Evolutionary conservation across 2,888 invertebrate species (phyloP).

Genomic region (Tachina fera): DNA sequence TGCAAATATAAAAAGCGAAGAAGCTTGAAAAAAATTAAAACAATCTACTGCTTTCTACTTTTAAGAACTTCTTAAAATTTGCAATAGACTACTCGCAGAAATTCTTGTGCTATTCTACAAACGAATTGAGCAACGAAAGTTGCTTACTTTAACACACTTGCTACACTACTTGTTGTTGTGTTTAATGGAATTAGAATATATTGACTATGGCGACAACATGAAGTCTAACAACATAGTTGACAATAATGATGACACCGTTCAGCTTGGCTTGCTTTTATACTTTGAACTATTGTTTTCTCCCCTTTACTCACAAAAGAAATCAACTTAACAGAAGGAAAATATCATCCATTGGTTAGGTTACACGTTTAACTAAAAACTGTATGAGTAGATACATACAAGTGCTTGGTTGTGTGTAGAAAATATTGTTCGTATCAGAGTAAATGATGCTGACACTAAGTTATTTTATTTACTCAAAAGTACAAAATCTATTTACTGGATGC

Average conservation of each 20-base stretch:
- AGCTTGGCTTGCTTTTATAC: conserved; percentile 60
- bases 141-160: not conserved
- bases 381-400: not conserved
- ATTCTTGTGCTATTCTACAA: not conserved
- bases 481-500: conserved; percentile 29
- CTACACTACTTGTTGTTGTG: conserved; percentile 55
- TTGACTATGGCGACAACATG: conserved; percentile 68
- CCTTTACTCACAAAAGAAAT: conserved; percentile 6
- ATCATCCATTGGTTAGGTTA: conserved; percentile 41
- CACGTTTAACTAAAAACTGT: conserved; percentile 42
- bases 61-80: no score
- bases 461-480: conserved; percentile 60
- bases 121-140: not conserved
- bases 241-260: conserved; percentile 66
- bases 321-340: conserved; percentile 10
- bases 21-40: no score
- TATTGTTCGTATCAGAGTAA: conserved; percentile 53
- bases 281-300: conserved; percentile 24
- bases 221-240: conserved; percentile 63
- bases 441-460: conserved; percentile 65
- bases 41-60: no score
- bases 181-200: conserved; percentile 73
- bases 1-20: no score
- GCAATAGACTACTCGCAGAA: no score
- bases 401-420: not conserved